A percentile compares a stretch with the other conserved stretches of the same genome.
phyloP scores from a whole-genome alignment of 2,797 vertebrate species.

The Mus caroli region DNA sequence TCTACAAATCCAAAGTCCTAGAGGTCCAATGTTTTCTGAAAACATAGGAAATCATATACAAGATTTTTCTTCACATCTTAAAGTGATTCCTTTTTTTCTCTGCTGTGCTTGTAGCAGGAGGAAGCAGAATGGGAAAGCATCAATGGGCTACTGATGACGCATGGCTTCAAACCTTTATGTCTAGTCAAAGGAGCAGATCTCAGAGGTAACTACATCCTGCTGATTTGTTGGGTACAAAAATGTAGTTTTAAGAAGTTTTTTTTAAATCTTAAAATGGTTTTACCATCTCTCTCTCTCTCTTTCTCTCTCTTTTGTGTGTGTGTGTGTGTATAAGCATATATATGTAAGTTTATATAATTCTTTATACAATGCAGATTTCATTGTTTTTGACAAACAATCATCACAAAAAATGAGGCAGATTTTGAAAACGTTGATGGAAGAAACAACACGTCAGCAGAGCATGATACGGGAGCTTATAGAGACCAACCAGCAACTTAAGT shows the following conservation, averaged over 20 bases:
- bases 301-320: no score
- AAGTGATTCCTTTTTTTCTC: background rate
- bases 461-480: conserved; percentile 93
- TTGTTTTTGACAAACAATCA: conserved; percentile 91
- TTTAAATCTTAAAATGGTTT: conserved; percentile 21
- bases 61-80: background rate
- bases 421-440: conserved; percentile 91
- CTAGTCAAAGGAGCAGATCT: conserved; percentile 87
- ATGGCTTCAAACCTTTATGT: conserved; percentile 91
- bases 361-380: conserved; percentile 87
- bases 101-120: conserved; percentile 88
- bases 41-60: conserved; percentile 32
- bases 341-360: background rate
- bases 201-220: conserved; percentile 87
- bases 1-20: background rate
- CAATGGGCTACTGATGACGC: conserved; percentile 90
- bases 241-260: background rate
- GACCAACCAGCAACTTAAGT: conserved; percentile 94
- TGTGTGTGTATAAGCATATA: background rate
- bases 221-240: conserved; percentile 9
- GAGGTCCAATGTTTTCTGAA: conserved; percentile 32
- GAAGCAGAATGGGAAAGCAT: conserved; percentile 92
- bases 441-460: conserved; percentile 91
- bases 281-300: background rate
- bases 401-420: conserved; percentile 89